These are phyloP conservation scores for Crotalus horridus DNA, from an alignment of 2,113 vertebrate species.

Conservation along the genomic window DNA sequence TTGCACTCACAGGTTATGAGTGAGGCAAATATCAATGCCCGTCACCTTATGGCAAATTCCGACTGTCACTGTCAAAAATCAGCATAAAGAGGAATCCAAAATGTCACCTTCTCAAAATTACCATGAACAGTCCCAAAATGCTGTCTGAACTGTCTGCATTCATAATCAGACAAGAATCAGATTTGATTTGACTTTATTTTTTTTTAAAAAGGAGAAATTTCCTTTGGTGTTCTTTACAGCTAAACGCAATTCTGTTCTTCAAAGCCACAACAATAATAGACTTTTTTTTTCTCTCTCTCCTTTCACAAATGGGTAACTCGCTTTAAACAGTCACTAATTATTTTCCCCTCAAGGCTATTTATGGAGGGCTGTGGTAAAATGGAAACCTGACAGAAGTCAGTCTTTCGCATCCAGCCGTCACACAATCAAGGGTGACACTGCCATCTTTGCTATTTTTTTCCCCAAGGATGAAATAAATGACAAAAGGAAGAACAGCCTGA, in stretches of 20 bases:
- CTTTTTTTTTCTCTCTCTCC: rapidly evolving
- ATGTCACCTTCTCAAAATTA: not conserved
- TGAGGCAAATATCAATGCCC: no score
- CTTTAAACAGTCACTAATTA: not conserved
- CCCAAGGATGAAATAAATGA: not conserved
- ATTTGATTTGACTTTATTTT: not conserved
- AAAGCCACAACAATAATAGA: not conserved
- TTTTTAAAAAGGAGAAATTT: not conserved
- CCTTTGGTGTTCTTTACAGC: not conserved
- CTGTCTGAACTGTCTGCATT: not conserved
- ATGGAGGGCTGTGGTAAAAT: not conserved
- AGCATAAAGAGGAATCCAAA: not conserved
- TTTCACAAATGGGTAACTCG: not conserved
- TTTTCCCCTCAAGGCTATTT: not conserved
- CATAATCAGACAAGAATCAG: not conserved
- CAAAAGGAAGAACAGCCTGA: rapidly evolving
- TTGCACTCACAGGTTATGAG: no score
- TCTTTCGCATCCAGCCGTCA: not conserved
- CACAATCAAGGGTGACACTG: not conserved
- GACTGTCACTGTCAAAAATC: not conserved
- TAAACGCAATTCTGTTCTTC: not conserved
- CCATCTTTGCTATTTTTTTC: not conserved
- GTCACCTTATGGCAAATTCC: not conserved
- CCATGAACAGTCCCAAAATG: not conserved
- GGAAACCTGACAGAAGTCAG: not conserved